Evolutionary conservation across 2,888 invertebrate species (phyloP), one percentile per base, ranked within the genome.

Genomic region (Leucophenga maculata): DNA sequence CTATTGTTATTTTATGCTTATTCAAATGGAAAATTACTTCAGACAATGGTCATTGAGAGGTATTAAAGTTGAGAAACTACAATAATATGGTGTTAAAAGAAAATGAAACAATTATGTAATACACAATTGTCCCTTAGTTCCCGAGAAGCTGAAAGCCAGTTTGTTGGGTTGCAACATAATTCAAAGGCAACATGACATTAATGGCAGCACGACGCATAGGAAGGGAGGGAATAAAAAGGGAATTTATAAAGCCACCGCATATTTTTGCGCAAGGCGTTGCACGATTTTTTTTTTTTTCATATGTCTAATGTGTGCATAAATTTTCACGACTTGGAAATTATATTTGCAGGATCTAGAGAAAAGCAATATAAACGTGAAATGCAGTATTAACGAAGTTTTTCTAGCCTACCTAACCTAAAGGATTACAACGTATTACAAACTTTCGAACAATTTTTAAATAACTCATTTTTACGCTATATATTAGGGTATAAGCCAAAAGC

Each of bases 21-120:
- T 74, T 79, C 77, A 67, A 75, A 72, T 80, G 78, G 77, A 79
- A 82, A 78, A 66, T 66, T n/a, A 57, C 66, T 48, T 20, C 67
- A 59, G 62, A 39, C 59, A 3, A 60, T 44, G 26, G 72, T 67
- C 72, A 75, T 72, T 44, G 65, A 67, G 18, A 39, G 60, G 16
- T 44, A 46, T 39, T 20, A 48, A 60, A 22, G 57, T 32, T 46
- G 20, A 62, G 16, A 44, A 59, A 46, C 22, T 55, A 31, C n/a
- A n/a, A n/a, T n/a, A n/a, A n/a, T 11, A 48, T n/a, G 44, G 65
- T 32, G 50, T 60, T 44, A 52, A 65, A 64, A 57, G 57, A 22
- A 57, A n/a, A 22, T 22, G 18, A 14, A 26, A 57, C 57, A 57
- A 57, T 57, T 57, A 22, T n/a, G 50, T 50, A 50, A 50, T 18